phyloP scores from a whole-genome alignment of 30 jellyfish, hydroid and myxozoan species.

The Phacellophora camtschatica region DNA sequence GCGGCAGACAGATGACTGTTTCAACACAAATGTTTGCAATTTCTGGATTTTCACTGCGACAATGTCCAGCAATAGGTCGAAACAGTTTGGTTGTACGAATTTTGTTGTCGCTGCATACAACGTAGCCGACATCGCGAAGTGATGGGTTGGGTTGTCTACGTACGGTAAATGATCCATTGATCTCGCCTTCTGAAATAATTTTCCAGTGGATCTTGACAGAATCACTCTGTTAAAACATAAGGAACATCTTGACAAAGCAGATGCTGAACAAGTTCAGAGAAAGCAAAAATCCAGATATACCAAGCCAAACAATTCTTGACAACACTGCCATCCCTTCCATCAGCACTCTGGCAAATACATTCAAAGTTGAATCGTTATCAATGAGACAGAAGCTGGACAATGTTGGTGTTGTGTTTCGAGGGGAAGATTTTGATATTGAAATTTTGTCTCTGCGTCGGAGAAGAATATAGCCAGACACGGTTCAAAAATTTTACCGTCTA shows the following conservation, averaged over 20 bases:
- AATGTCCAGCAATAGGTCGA: slow-evolving; percentile 52
- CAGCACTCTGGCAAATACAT: background rate
- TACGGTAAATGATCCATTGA: slow-evolving; percentile 57
- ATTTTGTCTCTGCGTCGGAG: slow-evolving; percentile 9
- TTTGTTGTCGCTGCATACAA: slow-evolving; percentile 56
- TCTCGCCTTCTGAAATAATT: slow-evolving; percentile 51
- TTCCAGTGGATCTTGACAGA: slow-evolving; percentile 44
- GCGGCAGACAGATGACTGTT: slow-evolving; percentile 45
- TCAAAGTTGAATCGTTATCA: background rate
- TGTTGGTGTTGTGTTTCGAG: background rate
- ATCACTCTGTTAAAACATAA: too few species aligned
- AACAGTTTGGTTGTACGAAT: slow-evolving; percentile 54
- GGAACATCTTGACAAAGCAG: too few species aligned
- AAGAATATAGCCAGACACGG: slow-evolving; percentile 1
- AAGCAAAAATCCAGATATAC: background rate
- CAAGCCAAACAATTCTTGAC: background rate
- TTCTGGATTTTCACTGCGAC: slow-evolving; percentile 39
- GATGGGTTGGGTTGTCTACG: slow-evolving; percentile 51
- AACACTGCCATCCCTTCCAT: too few species aligned
- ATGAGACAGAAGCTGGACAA: background rate
- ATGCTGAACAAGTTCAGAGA: too few species aligned
- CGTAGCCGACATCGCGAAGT: slow-evolving; percentile 68
- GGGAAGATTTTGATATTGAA: background rate
- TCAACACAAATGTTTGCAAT: slow-evolving; percentile 38
- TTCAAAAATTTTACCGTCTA: background rate